Base-by-base conservation (phyloP, 2,797 vertebrate genomes). In the Sebastes steindachneri region DNA sequence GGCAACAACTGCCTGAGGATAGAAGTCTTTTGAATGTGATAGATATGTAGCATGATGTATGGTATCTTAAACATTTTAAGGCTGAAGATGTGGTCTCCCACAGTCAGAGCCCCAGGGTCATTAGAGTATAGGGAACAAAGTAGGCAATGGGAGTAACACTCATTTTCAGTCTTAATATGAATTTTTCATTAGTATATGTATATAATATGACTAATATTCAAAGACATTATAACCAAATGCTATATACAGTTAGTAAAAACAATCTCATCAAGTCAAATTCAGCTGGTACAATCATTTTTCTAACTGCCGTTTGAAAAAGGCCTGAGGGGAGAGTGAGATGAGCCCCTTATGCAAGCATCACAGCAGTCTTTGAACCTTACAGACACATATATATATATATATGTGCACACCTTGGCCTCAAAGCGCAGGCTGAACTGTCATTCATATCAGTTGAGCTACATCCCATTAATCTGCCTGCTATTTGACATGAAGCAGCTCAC, bases 381-480 rank as follows among this genome's bases (percentile, higher is more conserved):
- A 73, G 12, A 33, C 68, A 63, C 31, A 68, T 23, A 33, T 33
- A 4, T 33, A 33, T 31, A 68, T 25, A 58, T 5, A 79, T 5
- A 77, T 15, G 23, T 35, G 73, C 70, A 66, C 60, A 75, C 63
- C 25, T 67, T 48, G 17, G 41, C 67, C 58, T 68, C 62, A 68
- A 76, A 80, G 60, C 83, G 77, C 58, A 63, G 45, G 41, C 72
- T 79, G 57, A 70, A 87, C 80, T 66, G 75, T 82, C 78, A 84
- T 73, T 91, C 87, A 77, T 74, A 81, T 81, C 45, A 80, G 68
- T 25, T 31, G 68, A 55, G 58, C 73, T 84, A 64, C 66, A 45
- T 84, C 58, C 79, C 68, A 85, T 91, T 88, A 90, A 90, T 91
- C 75, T 88, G 74, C 78, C 83, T 63, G 45, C 80, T 77, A 84